phyloP scores from a whole-genome alignment of 2,888 invertebrate species.

The Phaedon cochleariae region DNA sequence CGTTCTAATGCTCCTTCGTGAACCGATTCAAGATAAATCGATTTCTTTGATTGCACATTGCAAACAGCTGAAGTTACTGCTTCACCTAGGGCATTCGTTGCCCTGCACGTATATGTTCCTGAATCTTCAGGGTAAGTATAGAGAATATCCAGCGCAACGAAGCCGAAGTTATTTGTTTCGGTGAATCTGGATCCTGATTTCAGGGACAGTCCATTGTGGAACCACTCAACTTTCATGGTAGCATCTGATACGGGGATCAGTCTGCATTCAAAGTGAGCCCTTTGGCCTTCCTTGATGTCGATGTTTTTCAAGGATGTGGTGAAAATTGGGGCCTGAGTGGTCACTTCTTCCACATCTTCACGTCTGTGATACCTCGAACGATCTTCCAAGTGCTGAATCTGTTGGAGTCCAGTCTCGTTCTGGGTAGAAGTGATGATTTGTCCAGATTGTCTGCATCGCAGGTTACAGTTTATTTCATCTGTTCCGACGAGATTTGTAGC shows the following conservation, averaged over 20 bases:
- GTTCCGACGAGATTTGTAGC: constrained; percentile 90
- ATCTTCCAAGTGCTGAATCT: constrained; percentile 90
- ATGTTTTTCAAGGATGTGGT: constrained; percentile 91
- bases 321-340: constrained; percentile 91
- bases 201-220: constrained; percentile 87
- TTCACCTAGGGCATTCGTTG: constrained; percentile 90
- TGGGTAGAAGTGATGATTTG: constrained; percentile 87
- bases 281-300: constrained; percentile 92
- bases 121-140: constrained; percentile 96
- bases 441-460: constrained; percentile 78
- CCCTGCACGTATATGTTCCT: constrained; percentile 94
- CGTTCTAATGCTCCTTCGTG: constrained; percentile 86
- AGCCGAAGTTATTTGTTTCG: constrained; percentile 96
- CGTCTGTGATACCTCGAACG: constrained; percentile 78
- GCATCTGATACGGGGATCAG: constrained; percentile 93
- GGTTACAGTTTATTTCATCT: constrained; percentile 81
- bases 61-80: constrained; percentile 92
- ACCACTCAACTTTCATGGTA: constrained; percentile 95
- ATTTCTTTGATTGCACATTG: constrained; percentile 80
- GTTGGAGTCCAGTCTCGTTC: constrained; percentile 87
- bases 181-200: constrained; percentile 95
- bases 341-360: constrained; percentile 81
- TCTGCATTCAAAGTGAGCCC: constrained; percentile 94
- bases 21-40: constrained; percentile 87
- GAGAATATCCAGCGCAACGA: constrained; percentile 95